Base-by-base conservation (phyloP, 2,797 vertebrate species). In the Anas bernieri region DNA sequence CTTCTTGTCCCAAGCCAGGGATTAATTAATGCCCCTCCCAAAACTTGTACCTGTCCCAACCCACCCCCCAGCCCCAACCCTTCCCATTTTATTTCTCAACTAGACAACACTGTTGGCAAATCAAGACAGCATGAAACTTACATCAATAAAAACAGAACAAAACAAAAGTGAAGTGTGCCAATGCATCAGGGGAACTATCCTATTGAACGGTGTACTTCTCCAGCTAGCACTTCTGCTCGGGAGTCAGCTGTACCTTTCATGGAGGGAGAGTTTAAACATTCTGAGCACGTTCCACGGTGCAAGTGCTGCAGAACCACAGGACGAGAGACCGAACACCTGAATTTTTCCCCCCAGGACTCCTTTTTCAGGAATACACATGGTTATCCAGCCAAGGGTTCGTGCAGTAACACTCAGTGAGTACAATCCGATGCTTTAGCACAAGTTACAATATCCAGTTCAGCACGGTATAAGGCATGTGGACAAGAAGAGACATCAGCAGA, bases 81-180 rank as follows among this genome's bases (percentile, higher is more conserved):
- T 76, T 91, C 88, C 93, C 92, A 41, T 91, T 88, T 82, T 68
- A 94, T 68, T 96, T 97, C 90, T 90, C 96, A 97, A 90, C 81
- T 86, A 97, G 96, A 97, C 93, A 96, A 95, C 95, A 97, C 92
- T 94, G 96, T 55, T 96, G 96, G 97, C 95, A 96, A 97, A 97
- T 95, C 93, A 97, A 97, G 94, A 96, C 95, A 94, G 97, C 93
- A 96, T 61, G 78, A 97, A 96, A 96, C 90, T 93, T 96, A 96
- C 88, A 96, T 90, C 83, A 63, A 96, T 93, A 96, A 95, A 94
- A 92, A 77, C 94, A 94, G 86, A 22, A 78, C 45, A 45, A 48
- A 15, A 66, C 22, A n/a, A 69, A n/a, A 8, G 64, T 58, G 91
- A 91, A 90, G 90, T 3, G 59, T 86, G 95, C 95, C 95, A 58